Conservation (phyloP, 2,113 vertebrate species). For the Brachyhypopomus gauderio region DNA sequence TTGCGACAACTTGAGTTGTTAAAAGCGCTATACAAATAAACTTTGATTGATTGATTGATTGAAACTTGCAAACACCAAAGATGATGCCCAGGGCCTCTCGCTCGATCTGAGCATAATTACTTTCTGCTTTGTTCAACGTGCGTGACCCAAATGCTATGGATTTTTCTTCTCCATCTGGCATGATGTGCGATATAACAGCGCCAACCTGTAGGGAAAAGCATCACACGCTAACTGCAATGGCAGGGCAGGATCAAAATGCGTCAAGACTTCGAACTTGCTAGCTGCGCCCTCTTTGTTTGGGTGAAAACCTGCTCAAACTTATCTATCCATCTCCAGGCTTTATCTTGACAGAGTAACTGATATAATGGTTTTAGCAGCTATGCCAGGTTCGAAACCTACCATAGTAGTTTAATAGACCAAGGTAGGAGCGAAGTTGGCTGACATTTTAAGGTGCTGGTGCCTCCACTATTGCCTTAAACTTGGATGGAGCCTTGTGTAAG, state of each 20-base stretch:
- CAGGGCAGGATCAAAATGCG: constrained; percentile 65
- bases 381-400: constrained; percentile 54
- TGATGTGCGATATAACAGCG: constrained; percentile 51
- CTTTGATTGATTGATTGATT: too few species aligned
- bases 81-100: constrained; percentile 51
- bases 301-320: constrained; percentile 69
- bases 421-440: constrained; percentile 14
- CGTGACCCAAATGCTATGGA: constrained; percentile 60
- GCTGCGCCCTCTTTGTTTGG: constrained; percentile 67
- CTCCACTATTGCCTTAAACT: not conserved
- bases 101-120: constrained; percentile 57
- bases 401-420: constrained; percentile 39
- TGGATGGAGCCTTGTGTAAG: too few species aligned
- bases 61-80: not conserved
- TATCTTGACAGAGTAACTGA: constrained; percentile 51
- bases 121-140: constrained; percentile 59
- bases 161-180: constrained; percentile 72
- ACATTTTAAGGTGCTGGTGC: not conserved
- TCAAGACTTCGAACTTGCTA: constrained; percentile 71
- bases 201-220: constrained; percentile 57
- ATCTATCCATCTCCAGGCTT: constrained; percentile 67
- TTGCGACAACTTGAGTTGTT: too few species aligned
- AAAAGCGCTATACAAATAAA: too few species aligned
- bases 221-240: constrained; percentile 73
- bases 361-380: constrained; percentile 61